A percentile compares a stretch with the other conserved stretches of the same genome.
These are phyloP conservation scores for Rhinogobio ventralis DNA, from an alignment of 2,797 vertebrate species.

Conservation along the genomic window DNA sequence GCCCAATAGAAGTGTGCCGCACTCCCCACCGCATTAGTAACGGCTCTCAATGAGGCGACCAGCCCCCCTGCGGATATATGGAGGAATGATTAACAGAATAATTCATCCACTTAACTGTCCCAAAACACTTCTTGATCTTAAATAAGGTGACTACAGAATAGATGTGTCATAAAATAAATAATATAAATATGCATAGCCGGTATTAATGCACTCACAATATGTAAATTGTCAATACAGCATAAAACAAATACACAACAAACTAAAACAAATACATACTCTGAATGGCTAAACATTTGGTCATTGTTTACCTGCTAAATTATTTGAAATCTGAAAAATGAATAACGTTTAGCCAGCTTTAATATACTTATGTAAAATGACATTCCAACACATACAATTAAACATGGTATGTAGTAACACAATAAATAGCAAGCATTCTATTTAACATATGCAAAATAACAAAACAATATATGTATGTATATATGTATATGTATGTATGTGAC, in stretches of 20 bases:
- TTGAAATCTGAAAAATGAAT: neutral
- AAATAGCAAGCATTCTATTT: neutral
- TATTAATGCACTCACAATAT: neutral
- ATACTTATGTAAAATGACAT: neutral
- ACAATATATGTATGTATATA: too few species aligned
- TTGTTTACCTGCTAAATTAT: neutral
- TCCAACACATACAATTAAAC: neutral
- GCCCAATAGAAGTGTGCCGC: slow-evolving; percentile 86
- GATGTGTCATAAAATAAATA: neutral
- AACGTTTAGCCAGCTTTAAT: neutral
- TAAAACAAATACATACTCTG: neutral
- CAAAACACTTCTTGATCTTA: neutral
- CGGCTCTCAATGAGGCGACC: slow-evolving; percentile 70
- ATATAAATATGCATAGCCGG: neutral
- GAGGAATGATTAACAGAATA: slow-evolving; percentile 64
- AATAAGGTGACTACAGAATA: neutral
- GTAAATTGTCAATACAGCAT: neutral
- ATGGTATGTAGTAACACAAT: neutral
- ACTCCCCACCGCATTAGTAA: slow-evolving; percentile 78
- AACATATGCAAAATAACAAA: neutral
- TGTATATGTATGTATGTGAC: too few species aligned
- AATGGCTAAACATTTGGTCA: neutral
- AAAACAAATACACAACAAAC: neutral
- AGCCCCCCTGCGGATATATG: slow-evolving; percentile 77
- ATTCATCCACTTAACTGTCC: slow-evolving; percentile 14